Evolutionary conservation across 2,797 vertebrate genomes (phyloP).

Genomic region (Podarcis siculus): DNA sequence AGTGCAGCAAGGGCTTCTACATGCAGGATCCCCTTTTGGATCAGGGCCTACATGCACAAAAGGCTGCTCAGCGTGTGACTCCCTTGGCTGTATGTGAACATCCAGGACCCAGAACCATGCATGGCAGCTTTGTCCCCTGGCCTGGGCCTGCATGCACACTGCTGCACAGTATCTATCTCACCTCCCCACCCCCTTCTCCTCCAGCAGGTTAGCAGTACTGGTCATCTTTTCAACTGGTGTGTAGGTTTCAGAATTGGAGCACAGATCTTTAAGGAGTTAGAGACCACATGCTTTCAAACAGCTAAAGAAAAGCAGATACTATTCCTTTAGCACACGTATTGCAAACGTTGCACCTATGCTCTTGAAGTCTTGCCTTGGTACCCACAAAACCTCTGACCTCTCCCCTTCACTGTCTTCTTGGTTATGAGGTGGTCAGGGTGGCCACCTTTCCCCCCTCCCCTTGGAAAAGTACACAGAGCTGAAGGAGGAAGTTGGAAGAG

Average conservation of each 20-base stretch:
- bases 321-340: background rate
- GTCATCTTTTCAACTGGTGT: too few species aligned
- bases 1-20: too few species aligned
- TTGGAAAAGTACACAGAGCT: background rate
- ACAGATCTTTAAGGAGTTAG: too few species aligned
- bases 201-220: background rate
- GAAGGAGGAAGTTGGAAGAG: background rate
- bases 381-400: too few species aligned
- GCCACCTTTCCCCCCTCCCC: too few species aligned
- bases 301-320: background rate
- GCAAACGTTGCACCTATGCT: too few species aligned
- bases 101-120: background rate
- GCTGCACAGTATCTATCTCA: too few species aligned
- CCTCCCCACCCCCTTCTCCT: background rate
- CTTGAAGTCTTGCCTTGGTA: too few species aligned
- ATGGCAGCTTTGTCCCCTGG: background rate
- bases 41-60: background rate
- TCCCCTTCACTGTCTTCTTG: too few species aligned
- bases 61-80: background rate
- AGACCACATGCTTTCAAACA: background rate
- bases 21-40: too few species aligned
- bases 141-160: background rate
- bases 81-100: background rate
- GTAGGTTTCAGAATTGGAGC: background rate
- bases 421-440: too few species aligned